Conservation (phyloP, 2,888 invertebrate species). For the Conomelus anceps region DNA sequence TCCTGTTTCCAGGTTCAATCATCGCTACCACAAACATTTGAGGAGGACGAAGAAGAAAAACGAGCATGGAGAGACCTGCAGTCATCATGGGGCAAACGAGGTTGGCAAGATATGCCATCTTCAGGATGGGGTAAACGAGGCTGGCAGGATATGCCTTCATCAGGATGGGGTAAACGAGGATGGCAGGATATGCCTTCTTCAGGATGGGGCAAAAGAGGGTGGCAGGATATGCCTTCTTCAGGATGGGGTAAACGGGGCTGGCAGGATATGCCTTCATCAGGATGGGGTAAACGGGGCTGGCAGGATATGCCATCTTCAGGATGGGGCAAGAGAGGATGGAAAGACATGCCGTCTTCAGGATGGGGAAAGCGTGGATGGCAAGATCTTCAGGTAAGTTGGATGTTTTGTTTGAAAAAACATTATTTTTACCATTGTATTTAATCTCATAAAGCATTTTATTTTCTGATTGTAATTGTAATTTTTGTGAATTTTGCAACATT, state of each 20-base stretch:
- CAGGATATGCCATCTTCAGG: constrained; percentile 43
- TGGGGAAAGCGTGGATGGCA: constrained; percentile 44
- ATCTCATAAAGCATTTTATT: too few relatives aligned
- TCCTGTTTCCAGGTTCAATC: constrained; percentile 8
- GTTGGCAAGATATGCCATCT: constrained; percentile 50
- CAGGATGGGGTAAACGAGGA: constrained; percentile 40
- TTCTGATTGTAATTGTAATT: too few relatives aligned
- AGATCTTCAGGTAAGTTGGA: constrained; percentile 39
- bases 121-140: constrained; percentile 48
- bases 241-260: constrained; percentile 53
- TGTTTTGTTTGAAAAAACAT: neutral
- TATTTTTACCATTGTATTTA: too few relatives aligned
- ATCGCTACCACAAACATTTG: constrained; percentile 13
- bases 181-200: constrained; percentile 51
- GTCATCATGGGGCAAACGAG: constrained; percentile 41
- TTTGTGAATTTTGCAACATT: too few relatives aligned
- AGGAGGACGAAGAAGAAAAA: constrained; percentile 42
- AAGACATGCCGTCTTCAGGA: constrained; percentile 32
- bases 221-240: constrained; percentile 31
- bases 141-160: constrained; percentile 52
- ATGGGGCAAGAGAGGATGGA: constrained; percentile 50
- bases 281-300: constrained; percentile 42
- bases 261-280: constrained; percentile 47
- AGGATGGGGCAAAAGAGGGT: constrained; percentile 52
- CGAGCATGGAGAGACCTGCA: constrained; percentile 40